phyloP scores from a whole-genome alignment of 2,888 invertebrate species.

The Uropetala carovei region DNA sequence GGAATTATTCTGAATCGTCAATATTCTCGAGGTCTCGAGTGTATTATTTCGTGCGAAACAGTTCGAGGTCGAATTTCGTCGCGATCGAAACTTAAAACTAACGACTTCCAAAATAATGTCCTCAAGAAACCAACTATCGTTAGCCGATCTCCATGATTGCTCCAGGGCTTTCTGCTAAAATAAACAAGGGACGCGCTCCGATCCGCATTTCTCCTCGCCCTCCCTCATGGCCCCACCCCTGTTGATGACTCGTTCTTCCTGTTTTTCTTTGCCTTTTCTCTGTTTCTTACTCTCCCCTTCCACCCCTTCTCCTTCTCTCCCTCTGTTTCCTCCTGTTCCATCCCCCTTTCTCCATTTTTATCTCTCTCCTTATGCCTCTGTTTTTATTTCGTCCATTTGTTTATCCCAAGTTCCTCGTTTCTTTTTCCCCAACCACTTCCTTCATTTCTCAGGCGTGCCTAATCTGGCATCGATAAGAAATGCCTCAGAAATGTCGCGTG shows the following conservation, averaged over 20 bases:
- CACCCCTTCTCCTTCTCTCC: background rate
- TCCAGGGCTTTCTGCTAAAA: background rate
- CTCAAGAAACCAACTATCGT: background rate
- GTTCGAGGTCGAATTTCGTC: background rate
- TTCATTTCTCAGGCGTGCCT: background rate
- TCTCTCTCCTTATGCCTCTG: background rate
- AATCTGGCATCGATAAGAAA: constrained; percentile 9
- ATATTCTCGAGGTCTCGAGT: too few species aligned
- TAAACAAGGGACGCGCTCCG: background rate
- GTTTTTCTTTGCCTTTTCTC: background rate
- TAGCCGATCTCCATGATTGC: background rate
- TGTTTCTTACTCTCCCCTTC: background rate
- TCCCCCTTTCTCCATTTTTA: too few species aligned
- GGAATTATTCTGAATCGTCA: too few species aligned
- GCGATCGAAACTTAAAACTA: background rate
- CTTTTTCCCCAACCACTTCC: background rate
- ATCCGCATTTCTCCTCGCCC: background rate
- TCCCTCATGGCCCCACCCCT: background rate
- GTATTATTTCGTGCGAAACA: background rate
- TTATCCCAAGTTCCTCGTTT: background rate
- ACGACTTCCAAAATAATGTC: background rate
- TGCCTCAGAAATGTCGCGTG: constrained; percentile 46
- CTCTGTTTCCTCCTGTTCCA: too few species aligned
- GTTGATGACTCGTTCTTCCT: background rate
- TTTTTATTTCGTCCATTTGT: background rate